Base-by-base conservation (phyloP, 92 coral and sea anemone species). In the Parazoanthus atlanticus region DNA sequence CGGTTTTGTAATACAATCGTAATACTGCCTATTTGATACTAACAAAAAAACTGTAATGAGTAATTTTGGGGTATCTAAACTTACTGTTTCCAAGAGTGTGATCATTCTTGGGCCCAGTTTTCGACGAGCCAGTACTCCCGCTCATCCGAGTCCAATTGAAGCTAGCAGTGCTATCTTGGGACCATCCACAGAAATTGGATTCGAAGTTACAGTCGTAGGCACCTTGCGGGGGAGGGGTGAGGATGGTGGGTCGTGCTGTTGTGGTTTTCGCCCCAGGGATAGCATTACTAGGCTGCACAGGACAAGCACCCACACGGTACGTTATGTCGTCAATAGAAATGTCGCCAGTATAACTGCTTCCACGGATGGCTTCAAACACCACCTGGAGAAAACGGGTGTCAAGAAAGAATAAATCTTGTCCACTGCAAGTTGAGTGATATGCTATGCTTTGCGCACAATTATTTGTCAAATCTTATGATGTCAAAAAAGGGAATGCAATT, bases 281-380 rank as follows among this genome's bases (percentile, higher is more conserved):
- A 49, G 99, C 99, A 34, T 77, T 77, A 25, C 32, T 88, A 16
- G 99, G 99, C 72, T 86, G 93, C 36, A 92, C 94, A 66, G 92
- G 90, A 64, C 99, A 97, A 15, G 98, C 58, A 1, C 99, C 98
- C 25, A 94, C 93, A n/a, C 87, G 88, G 88, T 94, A 97, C 3
- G 94, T 89, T 76, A 95, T 91, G 82, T 97, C 99, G 69, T 97
- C 99, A 56, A 97, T 84, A 41, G 98, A 98, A 15, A 97, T 94
- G 78, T 97, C 99, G 0, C 99, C 99, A 26, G 47, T 82, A 67
- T 80, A 92, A 52, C 96, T 83, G 16, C 74, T 93, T 36, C 97
- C 98, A 79, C 95, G 91, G 71, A 95, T 88, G 90, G 94, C 99
- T 92, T 97, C 99, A 70, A 97, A 90, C n/a, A 97, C 99, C 82